phyloP scores from a whole-genome alignment of 2,797 vertebrate genomes.

The Propithecus deckenii region DNA sequence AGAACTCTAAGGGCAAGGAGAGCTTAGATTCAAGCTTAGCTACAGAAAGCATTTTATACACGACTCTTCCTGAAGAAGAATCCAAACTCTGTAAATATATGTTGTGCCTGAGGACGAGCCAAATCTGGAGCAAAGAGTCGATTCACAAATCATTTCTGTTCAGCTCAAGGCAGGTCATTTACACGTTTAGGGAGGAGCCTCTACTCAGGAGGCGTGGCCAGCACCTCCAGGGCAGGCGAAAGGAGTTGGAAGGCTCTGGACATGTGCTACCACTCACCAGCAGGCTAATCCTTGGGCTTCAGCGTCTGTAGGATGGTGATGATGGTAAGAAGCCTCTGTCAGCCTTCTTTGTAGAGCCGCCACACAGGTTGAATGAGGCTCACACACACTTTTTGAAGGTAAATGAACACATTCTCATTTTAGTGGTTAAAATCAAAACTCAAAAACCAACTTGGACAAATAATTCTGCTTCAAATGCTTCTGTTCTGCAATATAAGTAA shows the following conservation, averaged over 20 bases:
- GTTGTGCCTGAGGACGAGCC: neutral
- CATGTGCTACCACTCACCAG: neutral
- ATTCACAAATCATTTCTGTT: slow-evolving; percentile 1
- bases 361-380: neutral
- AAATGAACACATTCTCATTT: neutral
- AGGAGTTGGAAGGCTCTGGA: neutral
- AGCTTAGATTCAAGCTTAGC: neutral
- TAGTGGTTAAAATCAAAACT: neutral
- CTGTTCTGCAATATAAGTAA: neutral
- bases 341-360: neutral
- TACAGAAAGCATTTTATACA: neutral
- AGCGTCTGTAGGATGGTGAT: neutral
- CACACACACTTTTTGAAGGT: neutral
- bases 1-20: neutral
- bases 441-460: neutral
- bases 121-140: neutral
- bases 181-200: neutral
- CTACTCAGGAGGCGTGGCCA: neutral
- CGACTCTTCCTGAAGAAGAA: neutral
- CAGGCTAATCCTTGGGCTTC: neutral
- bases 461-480: neutral
- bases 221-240: neutral
- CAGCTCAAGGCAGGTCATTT: neutral
- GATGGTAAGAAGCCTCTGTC: neutral
- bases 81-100: neutral